Conservation (phyloP, 30 jellyfish, hydroid and myxozoan species). For the Sanderia malayensis region DNA sequence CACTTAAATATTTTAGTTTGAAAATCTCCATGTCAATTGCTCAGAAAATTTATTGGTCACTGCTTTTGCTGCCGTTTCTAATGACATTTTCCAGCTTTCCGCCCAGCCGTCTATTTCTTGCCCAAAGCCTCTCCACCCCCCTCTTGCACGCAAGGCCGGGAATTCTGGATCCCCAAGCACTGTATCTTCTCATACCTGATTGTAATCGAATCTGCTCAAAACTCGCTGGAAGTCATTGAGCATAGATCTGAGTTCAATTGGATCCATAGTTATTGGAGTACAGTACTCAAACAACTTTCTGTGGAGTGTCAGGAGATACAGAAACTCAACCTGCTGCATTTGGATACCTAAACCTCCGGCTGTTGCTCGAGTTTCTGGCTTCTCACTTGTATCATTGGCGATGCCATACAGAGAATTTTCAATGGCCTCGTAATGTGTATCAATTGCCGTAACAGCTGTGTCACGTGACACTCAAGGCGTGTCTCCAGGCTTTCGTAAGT, state of each 20-base stretch:
- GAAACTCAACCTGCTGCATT: no score
- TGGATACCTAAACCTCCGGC: no score
- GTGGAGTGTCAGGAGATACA: slow-evolving; percentile 11
- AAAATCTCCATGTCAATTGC: slow-evolving; percentile 48
- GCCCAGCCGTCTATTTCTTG: slow-evolving; percentile 30
- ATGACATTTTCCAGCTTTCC: slow-evolving; percentile 26
- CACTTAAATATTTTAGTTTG: slow-evolving; percentile 29
- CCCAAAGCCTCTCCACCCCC: slow-evolving; percentile 61
- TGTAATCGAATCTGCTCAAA: slow-evolving; percentile 24
- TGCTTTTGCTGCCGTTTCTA: neutral
- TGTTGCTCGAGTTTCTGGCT: slow-evolving; percentile 30
- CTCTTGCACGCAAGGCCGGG: slow-evolving; percentile 30
- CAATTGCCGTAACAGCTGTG: no score
- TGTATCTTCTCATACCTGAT: slow-evolving; percentile 40
- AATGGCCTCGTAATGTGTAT: no score
- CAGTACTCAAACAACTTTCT: slow-evolving; percentile 34
- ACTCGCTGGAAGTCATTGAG: slow-evolving; percentile 17
- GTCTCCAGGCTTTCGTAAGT: no score
- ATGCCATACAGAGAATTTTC: no score
- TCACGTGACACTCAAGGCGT: no score
- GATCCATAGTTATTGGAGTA: slow-evolving; percentile 41
- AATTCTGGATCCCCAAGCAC: slow-evolving; percentile 35
- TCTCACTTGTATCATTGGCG: no score
- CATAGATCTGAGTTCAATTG: slow-evolving; percentile 23
- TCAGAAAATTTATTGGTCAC: slow-evolving; percentile 17